These are phyloP conservation scores for Pteronotus mesoamericanus DNA, from an alignment of 2,797 vertebrate species.

Conservation along the genomic window DNA sequence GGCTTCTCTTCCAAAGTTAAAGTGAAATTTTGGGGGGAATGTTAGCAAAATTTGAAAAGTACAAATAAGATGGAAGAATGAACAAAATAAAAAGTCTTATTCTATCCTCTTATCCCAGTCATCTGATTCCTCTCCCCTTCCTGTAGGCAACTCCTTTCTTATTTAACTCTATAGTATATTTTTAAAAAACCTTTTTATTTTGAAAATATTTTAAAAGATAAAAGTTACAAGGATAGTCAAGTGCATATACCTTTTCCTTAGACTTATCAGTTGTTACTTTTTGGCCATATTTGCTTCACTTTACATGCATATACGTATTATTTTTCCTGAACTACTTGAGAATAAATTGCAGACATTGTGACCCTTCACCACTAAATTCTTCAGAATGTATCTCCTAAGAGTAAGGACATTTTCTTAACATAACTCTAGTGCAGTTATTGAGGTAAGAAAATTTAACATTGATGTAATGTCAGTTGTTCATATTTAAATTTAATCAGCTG, in stretches of 20 bases:
- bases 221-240: not conserved
- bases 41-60: constrained; percentile 29
- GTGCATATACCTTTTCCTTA: not conserved
- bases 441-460: constrained; percentile 27
- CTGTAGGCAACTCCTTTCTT: not conserved
- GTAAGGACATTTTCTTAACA: constrained; percentile 16
- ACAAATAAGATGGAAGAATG: not conserved
- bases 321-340: constrained; percentile 1
- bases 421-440: not conserved
- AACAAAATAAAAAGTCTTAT: not conserved
- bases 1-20: not conserved
- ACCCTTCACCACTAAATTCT: not conserved
- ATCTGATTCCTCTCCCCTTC: not conserved
- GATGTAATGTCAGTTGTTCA: not conserved
- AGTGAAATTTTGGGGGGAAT: not conserved
- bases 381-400: not conserved
- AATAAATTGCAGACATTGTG: not conserved
- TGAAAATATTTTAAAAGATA: constrained; percentile 19
- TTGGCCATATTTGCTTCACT: not conserved
- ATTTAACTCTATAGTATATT: not conserved
- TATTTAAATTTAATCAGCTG: not conserved
- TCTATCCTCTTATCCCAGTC: not conserved
- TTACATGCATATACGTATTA: not conserved
- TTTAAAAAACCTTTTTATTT: not conserved
- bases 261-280: not conserved